Evolutionary conservation across 2,113 vertebrate genomes (phyloP), one percentile per base, ranked within the genome.

Genomic region (Orientallactaga bullata): DNA sequence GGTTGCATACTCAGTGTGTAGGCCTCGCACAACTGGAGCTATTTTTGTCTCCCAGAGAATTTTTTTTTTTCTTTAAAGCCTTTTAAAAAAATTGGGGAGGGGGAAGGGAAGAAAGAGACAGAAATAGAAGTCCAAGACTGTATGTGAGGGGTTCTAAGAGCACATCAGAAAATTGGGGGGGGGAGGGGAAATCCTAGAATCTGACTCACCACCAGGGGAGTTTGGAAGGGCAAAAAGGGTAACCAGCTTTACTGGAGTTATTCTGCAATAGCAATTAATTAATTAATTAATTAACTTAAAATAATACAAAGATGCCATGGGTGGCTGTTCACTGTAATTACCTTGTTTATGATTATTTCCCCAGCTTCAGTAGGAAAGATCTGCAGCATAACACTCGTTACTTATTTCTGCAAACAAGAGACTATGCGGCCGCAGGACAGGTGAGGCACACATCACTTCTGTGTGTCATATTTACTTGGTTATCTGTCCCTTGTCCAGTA

Each of bases 11-110:
- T 68, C 80, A 5, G 82, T 60, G 95, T 87, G 72, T 96, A 98
- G 98, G 97, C 97, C 97, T 94, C 72, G 87, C 84, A 92, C 96
- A 85, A 87, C 93, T 85, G 71, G 80, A 87, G 85, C 78, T 84
- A 92, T 93, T 88, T 96, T 74, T 60, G 69, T 94, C 90, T 65
- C 69, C 71, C 39, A 69, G 77, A 74, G 55, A 5, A 89, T 83
- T 82, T 55, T 82, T 55, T 94, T 92, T 95, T 85, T 84, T 95
- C 96, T 95, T 94, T 96, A 90, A 94, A 89, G 90, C 77, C 86
- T 77, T 77, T 96, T 91, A 63, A 26, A 39, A 55, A 91, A 96
- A 95, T 84, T 93, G 95, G 69, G 91, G 80, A 81, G 90, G 91
- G 60, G 94, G 58, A 58, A 91, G 85, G 87, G 74, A 61, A 60